phyloP scores from a whole-genome alignment of 2,113 vertebrate species.

The Pao palembangensis region DNA sequence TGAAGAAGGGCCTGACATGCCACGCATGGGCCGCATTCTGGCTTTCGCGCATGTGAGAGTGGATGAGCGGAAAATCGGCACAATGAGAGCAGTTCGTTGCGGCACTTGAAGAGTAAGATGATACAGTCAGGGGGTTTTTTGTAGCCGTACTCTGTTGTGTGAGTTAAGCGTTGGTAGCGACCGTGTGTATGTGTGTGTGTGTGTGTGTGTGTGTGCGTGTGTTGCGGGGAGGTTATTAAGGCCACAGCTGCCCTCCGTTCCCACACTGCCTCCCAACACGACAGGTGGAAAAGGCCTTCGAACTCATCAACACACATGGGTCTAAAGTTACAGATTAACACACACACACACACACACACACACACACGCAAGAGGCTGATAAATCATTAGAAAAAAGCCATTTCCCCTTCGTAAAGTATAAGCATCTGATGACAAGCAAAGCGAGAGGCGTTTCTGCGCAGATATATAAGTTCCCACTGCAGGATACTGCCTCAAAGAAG shows the following conservation, averaged over 20 bases:
- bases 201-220: slow-evolving; percentile 18
- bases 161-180: slow-evolving; percentile 16
- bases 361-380: neutral
- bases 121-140: slow-evolving; percentile 21
- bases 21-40: slow-evolving; percentile 57
- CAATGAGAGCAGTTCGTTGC: slow-evolving; percentile 37
- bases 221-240: slow-evolving; percentile 25
- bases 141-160: slow-evolving; percentile 21
- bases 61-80: slow-evolving; percentile 16
- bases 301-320: neutral
- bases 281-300: slow-evolving; percentile 60
- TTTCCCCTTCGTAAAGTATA: neutral
- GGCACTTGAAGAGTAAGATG: slow-evolving; percentile 35
- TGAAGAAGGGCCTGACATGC: slow-evolving; percentile 54
- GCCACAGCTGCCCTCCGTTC: slow-evolving; percentile 61
- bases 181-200: slow-evolving; percentile 16
- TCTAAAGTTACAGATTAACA: neutral
- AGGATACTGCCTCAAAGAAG: slow-evolving; percentile 4
- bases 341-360: neutral
- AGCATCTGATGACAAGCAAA: neutral
- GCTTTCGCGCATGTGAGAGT: slow-evolving; percentile 4
- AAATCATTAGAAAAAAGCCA: neutral
- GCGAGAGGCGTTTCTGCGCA: neutral
- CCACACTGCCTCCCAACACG: slow-evolving; percentile 23
- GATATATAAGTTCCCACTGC: neutral